phyloP scores from a whole-genome alignment of 1,140 invertebrate genomes.

The Spodoptera frugiperda region DNA sequence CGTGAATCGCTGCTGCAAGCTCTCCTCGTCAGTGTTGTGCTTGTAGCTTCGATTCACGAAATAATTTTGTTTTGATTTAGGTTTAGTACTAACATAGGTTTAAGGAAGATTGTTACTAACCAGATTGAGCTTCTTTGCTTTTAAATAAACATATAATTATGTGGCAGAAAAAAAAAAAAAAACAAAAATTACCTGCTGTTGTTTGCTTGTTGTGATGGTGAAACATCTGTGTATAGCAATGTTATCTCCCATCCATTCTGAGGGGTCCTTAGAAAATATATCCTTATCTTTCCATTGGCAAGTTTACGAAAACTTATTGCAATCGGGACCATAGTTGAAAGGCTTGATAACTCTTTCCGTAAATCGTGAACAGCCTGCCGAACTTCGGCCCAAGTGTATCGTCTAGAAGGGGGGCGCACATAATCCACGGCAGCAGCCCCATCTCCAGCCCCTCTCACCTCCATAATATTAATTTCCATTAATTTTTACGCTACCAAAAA shows the following conservation, averaged over 20 bases:
- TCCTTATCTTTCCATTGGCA: conserved; percentile 91
- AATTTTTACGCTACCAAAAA: conserved; percentile 47
- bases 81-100: too few relatives aligned
- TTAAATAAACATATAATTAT: too few relatives aligned
- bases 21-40: too few relatives aligned
- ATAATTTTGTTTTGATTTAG: too few relatives aligned
- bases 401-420: conserved; percentile 68
- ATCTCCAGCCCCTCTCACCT: conserved; percentile 79
- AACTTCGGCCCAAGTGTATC: conserved; percentile 92
- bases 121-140: too few relatives aligned
- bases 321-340: conserved; percentile 92
- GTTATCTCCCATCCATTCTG: conserved; percentile 95
- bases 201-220: conserved; percentile 71
- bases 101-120: too few relatives aligned
- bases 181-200: conserved; percentile 66
- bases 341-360: conserved; percentile 90
- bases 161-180: conserved; percentile 41
- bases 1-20: too few relatives aligned
- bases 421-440: conserved; percentile 74
- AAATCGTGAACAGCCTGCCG: conserved; percentile 93
- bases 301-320: conserved; percentile 92
- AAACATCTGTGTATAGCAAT: conserved; percentile 94
- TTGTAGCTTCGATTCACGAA: too few relatives aligned
- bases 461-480: conserved; percentile 77
- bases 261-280: conserved; percentile 96